These are phyloP conservation scores for Rhamphomyia laevipes DNA, from an alignment of 2,888 invertebrate genomes.

Conservation along the genomic window DNA sequence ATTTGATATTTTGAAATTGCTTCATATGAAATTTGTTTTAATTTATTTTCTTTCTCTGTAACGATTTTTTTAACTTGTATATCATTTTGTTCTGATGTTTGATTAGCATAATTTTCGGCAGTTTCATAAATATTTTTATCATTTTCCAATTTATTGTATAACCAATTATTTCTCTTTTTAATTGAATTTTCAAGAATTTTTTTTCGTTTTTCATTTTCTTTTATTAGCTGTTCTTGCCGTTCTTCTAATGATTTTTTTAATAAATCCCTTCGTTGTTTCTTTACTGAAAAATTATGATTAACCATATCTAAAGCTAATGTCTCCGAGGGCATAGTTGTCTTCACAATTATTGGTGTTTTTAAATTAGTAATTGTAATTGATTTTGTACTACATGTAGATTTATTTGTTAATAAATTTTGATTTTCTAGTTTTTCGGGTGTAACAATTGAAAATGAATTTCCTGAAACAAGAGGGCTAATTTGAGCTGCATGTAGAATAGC, in stretches of 20 bases:
- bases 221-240: conserved; percentile 12
- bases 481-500: no score
- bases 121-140: conserved; percentile 21
- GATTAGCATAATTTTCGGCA: conserved; percentile 23
- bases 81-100: conserved; percentile 20
- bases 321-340: background rate
- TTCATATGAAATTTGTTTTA: conserved; percentile 36
- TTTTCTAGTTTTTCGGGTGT: no score
- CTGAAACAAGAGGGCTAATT: no score
- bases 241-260: conserved; percentile 31
- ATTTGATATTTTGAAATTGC: conserved; percentile 45
- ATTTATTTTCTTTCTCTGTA: conserved; percentile 21
- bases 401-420: no score
- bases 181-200: background rate
- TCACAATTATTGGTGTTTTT: no score
- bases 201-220: conserved; percentile 12
- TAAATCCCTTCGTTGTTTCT: conserved; percentile 21
- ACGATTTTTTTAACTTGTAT: conserved; percentile 21
- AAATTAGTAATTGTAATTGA: no score
- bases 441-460: no score
- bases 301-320: conserved; percentile 20
- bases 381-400: no score
- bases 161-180: conserved; percentile 6
- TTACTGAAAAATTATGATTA: conserved; percentile 21
- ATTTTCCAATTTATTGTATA: conserved; percentile 17